Base-by-base conservation (phyloP, 2,113 vertebrate species). In the Alligator sinensis region DNA sequence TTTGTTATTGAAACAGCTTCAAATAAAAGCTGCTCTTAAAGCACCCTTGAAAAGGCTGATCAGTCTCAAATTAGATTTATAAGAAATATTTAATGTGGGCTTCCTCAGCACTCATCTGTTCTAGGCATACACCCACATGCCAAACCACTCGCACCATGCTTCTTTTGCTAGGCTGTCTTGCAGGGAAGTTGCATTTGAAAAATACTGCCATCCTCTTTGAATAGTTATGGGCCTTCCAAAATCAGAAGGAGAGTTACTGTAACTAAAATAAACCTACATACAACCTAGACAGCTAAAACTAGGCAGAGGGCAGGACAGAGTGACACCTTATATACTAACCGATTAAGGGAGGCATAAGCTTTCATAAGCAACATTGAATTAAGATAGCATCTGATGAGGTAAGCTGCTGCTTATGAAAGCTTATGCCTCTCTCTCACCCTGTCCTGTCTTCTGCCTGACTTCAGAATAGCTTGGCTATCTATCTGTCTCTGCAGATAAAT, bases 81-180 rank as follows among this genome's bases (percentile, higher is more conserved):
- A 74, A 74, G 34, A 30, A 38, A 21, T 47, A 24, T 74, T 47
- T 74, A 74, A 47, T 74, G 12, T 47, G 70, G 30, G 34, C 34
- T 74, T 34, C 34, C 34, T 74, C 21, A 22, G 30, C 5, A 3
- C 30, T 22, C 30, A 5, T 72, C 25, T 66, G 4, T 11, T 86
- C 2, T 12, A 25, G 5, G 47, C 34, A 47, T 47, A 47, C 91
- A 63, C 62, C 2, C 9, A 2, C n/a, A n/a, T 5, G 9, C 1
- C 63, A 86, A 84, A n/a, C 10, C 0, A 0, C 3, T 4, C 19
- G 24, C 11, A 55, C 6, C 10, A 0, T 63, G 18, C 34, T 80
- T 7, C 5, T 64, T 86, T 62, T 47, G 34, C 24, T 19, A 74
- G 70, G 17, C 70, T 87, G 68, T 62, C 14, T n/a, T 75, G 9